Conservation (phyloP, 2,888 invertebrate species). For the Caenorhabditis imperialis region DNA sequence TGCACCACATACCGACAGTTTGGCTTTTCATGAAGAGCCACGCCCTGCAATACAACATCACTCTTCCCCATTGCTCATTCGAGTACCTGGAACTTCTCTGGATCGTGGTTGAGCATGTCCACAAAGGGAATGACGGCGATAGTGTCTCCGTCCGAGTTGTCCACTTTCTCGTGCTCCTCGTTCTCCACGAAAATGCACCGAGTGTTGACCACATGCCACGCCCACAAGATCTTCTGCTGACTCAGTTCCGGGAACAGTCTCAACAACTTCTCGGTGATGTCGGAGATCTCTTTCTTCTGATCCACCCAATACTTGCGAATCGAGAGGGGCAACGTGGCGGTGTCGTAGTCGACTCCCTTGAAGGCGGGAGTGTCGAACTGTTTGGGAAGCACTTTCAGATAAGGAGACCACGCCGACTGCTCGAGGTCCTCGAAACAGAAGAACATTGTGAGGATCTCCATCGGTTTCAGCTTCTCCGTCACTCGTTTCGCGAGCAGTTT, state of each 20-base stretch:
- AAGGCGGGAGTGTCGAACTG: constrained; percentile 54
- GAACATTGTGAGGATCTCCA: constrained; percentile 71
- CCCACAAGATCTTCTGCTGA: constrained; percentile 66
- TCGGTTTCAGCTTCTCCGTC: constrained; percentile 58
- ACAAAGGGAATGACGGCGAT: constrained; percentile 76
- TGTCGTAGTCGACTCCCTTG: constrained; percentile 38
- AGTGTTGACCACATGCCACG: constrained; percentile 78
- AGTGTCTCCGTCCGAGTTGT: constrained; percentile 65
- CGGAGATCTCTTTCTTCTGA: constrained; percentile 62
- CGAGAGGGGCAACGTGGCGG: constrained; percentile 52
- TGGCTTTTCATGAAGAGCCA: constrained; percentile 59
- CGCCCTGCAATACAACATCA: constrained; percentile 56
- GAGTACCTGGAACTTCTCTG: constrained; percentile 50
- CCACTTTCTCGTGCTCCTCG: constrained; percentile 52
- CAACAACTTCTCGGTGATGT: constrained; percentile 43
- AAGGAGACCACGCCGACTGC: constrained; percentile 67
- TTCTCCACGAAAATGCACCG: constrained; percentile 66
- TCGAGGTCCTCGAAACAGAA: constrained; percentile 64
- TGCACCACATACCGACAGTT: constrained; percentile 57
- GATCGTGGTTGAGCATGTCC: constrained; percentile 76
- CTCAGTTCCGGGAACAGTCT: constrained; percentile 42
- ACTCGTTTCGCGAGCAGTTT: constrained; percentile 54
- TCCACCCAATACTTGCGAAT: constrained; percentile 59
- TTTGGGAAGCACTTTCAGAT: constrained; percentile 69
- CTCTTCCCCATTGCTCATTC: no score